phyloP scores from a whole-genome alignment of 1,140 invertebrate genomes.

The Caerostris extrusa region DNA sequence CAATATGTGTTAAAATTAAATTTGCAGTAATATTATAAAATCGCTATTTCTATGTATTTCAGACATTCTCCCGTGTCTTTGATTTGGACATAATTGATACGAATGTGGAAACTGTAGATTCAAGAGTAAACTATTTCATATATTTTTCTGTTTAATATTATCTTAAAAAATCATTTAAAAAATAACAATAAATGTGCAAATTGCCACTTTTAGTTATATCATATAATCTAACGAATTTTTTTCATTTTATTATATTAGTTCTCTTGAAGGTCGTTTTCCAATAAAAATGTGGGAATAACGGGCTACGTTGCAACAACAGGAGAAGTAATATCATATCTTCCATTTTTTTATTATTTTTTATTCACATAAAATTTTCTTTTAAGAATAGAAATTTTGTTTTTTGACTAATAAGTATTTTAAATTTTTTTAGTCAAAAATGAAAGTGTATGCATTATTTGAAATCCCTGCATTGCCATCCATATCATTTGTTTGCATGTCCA shows the following conservation, averaged over 20 bases:
- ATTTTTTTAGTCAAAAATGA: too few species aligned
- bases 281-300: constrained; percentile 96
- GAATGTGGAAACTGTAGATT: constrained; percentile 88
- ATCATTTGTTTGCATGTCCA: too few species aligned
- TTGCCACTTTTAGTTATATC: not conserved
- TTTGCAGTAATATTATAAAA: too few species aligned
- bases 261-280: constrained; percentile 95
- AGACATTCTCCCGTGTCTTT: constrained; percentile 94
- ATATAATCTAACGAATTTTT: constrained; percentile 83
- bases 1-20: too few species aligned
- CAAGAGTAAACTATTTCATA: constrained; percentile 83
- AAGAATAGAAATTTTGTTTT: too few species aligned
- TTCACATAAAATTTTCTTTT: not conserved
- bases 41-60: not conserved
- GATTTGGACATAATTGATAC: constrained; percentile 92
- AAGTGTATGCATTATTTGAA: too few species aligned
- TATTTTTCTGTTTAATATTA: too few species aligned
- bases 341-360: not conserved
- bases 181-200: too few species aligned
- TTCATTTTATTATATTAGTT: constrained; percentile 80
- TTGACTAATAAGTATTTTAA: too few species aligned
- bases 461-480: too few species aligned
- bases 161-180: too few species aligned
- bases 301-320: constrained; percentile 90
- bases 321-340: constrained; percentile 81